Base-by-base conservation (phyloP, 1,140 invertebrate genomes). In the Drosophila azteca region DNA sequence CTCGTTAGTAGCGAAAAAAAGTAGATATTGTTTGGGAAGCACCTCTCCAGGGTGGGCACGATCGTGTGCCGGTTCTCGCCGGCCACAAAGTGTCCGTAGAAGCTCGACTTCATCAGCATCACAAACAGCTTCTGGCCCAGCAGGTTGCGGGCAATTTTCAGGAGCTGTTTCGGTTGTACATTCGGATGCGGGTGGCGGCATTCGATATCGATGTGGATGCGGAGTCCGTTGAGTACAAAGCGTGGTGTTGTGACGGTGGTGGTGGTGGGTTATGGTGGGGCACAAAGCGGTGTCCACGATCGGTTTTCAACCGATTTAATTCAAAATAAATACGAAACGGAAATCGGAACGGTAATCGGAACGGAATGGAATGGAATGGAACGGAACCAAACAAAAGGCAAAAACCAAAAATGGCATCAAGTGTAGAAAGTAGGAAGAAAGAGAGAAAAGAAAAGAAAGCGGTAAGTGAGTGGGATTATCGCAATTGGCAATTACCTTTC, bases 21-120 rank as follows among this genome's bases (percentile, higher is more conserved):
- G 31, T 46, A 39, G 35, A 22, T 29, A 54, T 54, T 46, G 51
- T 6, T 6, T 5, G 11, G 45, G 54, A 51, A 65, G 66, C 64
- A 69, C 93, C 93, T 94, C 80, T 97, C 95, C 43, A 97, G 93
- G 46, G 95, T 95, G 9, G 98, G 97, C 66, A 95, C 94, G 83
- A 98, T 98, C 87, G 95, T 95, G 83, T 95, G 93, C 90, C 97
- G 96, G 92, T 98, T 96, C 92, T 98, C 97, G 15, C 98, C 98
- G 45, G 97, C 98, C 24, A 99, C 98, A 93, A 99, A 99, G 92
- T 99, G 99, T 9, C 98, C 98, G 92, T 99, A 99, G 93, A 99
- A 99, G 17, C 98, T 98, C 2, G 94, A 93, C 92, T 98, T 98
- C 97, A 99, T 99, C 43, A 98, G 70, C n/a, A 92, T 79, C 15